Evolutionary conservation across 2,113 vertebrate genomes (phyloP), one percentile per base, ranked within the genome.

Genomic region (Podarcis raffonei): DNA sequence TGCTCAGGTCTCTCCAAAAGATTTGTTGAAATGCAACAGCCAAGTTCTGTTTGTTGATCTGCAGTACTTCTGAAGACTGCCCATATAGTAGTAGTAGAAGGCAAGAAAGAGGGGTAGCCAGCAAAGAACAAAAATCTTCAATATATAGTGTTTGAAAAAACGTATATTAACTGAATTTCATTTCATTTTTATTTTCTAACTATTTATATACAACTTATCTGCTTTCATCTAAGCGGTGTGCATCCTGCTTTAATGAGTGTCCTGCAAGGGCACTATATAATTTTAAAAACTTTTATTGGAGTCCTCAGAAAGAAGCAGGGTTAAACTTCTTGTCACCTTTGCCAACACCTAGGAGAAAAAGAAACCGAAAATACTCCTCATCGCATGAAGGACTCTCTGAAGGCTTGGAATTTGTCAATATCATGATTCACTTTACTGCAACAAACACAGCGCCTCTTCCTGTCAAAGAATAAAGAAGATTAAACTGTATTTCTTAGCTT

Each of bases 1-100:
- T 6, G 48, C 3, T 68, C 66, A 25, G 66, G 22, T 68, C 65
- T 89, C 75, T 89, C 88, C 89, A 90, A 90, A 90, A 87, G 83
- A n/a, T 92, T 48, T 32, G 18, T 62, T 20, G 18, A 71, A n/a
- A 84, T 53, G 32, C 78, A 23, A 53, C 4, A n/a, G 74, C 35
- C 30, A 23, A 0, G 1, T 12, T 65, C 91, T 39, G 59, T 32
- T 7, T 27, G 27, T 39, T n/a, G 89, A 81, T 75, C 32, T 75
- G 32, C 32, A 75, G 20, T 32, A 75, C 32, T 35, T 22, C 32
- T 18, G 32, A 39, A 76, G 6, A 9, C 35, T 5, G 32, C 16
- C 18, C 74, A 76, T 22, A 22, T 23, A 8, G 35, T 20, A 76
- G 35, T 7, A 76, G 35, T 23, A 76, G 6, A 27, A 25, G 66